These are phyloP conservation scores for Rhea americana DNA, from an alignment of 2,113 vertebrate species.

Conservation along the genomic window DNA sequence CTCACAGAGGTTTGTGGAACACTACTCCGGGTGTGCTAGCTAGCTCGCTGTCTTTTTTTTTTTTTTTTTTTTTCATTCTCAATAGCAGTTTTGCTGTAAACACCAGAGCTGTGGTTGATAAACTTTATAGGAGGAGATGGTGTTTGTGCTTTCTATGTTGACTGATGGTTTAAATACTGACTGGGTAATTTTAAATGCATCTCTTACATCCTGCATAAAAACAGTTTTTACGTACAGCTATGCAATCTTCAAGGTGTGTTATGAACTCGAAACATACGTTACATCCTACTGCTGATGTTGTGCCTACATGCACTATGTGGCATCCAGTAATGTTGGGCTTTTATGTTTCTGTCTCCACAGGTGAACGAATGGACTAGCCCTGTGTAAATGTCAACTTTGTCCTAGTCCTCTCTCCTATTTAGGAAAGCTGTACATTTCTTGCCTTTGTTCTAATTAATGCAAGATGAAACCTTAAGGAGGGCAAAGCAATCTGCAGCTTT, in stretches of 20 bases:
- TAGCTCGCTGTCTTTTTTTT: background rate
- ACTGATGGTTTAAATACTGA: background rate
- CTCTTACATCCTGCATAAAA: background rate
- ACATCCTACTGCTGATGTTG: fast-evolving
- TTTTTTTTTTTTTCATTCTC: background rate
- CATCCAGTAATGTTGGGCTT: fast-evolving
- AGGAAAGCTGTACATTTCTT: background rate
- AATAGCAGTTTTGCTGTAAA: background rate
- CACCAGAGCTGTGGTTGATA: background rate
- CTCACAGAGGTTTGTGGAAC: background rate
- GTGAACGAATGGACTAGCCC: background rate
- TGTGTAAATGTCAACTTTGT: background rate
- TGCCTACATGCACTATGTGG: fast-evolving
- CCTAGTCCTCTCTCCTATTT: background rate
- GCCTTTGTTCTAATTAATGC: background rate
- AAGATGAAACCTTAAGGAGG: background rate
- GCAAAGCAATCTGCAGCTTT: background rate
- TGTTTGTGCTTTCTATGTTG: background rate
- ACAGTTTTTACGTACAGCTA: background rate
- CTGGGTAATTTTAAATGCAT: background rate
- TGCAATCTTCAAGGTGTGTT: background rate
- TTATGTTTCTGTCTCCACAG: background rate
- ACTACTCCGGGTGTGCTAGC: background rate
- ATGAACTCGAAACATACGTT: background rate
- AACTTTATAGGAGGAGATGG: background rate